phyloP scores from a whole-genome alignment of 2,797 vertebrate genomes.

The Toxotes lorentzi region DNA sequence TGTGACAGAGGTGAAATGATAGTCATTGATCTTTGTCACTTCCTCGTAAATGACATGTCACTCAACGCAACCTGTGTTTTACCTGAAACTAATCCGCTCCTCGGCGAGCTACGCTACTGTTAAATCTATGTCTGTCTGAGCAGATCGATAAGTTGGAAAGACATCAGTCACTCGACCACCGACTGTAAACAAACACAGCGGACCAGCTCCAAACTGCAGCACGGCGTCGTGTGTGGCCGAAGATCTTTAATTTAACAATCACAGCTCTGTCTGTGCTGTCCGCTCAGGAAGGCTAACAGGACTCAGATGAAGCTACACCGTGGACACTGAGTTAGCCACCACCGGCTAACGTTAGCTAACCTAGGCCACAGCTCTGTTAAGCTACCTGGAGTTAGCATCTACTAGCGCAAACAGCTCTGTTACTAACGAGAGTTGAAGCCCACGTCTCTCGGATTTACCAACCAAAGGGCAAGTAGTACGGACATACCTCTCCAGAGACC shows the following conservation, averaged over 20 bases:
- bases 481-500: conserved; percentile 79
- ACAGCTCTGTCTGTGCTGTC: background rate
- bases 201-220: background rate
- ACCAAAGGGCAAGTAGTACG: background rate
- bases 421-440: background rate
- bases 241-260: background rate
- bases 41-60: conserved; percentile 8
- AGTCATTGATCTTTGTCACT: too few relatives aligned
- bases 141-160: conserved; percentile 7
- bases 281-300: background rate
- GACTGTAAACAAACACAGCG: conserved; percentile 15
- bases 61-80: conserved; percentile 27
- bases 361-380: conserved; percentile 69
- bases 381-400: conserved; percentile 49
- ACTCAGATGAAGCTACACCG: background rate
- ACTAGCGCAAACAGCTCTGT: conserved; percentile 24
- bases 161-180: background rate
- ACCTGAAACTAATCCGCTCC: conserved; percentile 49
- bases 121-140: conserved; percentile 17
- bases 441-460: background rate
- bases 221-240: background rate
- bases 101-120: conserved; percentile 27
- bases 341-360: conserved; percentile 34
- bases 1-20: background rate
- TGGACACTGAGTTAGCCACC: conserved; percentile 21